Percentiles rank a stretch among this genome's conserved stretches.
These are phyloP conservation scores for Drusus annulatus DNA, from an alignment of 1,140 invertebrate species.

Conservation along the genomic window DNA sequence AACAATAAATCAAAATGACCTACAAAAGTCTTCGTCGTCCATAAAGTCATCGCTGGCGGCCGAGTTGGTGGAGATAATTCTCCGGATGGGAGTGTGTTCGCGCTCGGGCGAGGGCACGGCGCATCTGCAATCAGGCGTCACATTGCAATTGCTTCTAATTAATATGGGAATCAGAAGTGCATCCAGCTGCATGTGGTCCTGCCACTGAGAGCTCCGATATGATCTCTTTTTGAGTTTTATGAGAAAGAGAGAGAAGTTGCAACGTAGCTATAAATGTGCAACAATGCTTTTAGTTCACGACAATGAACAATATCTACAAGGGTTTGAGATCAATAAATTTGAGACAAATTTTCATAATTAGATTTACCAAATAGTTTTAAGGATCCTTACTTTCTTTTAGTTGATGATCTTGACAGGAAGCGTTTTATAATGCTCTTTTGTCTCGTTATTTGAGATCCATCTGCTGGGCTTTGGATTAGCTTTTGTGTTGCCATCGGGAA, in stretches of 20 bases:
- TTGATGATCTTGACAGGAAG: constrained; percentile 44
- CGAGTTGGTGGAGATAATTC: constrained; percentile 66
- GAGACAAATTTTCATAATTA: no score
- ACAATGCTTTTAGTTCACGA: no score
- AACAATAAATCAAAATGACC: constrained; percentile 50
- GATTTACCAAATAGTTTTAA: background rate
- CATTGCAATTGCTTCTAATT: background rate
- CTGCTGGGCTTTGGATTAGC: constrained; percentile 26
- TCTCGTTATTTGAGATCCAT: constrained; percentile 33
- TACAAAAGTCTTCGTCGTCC: constrained; percentile 65
- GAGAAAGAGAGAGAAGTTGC: no score
- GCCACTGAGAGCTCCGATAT: no score
- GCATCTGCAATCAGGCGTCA: constrained; percentile 8
- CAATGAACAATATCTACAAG: no score
- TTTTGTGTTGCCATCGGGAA: constrained; percentile 49
- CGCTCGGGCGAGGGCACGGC: constrained; percentile 37
- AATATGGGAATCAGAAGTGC: background rate
- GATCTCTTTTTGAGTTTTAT: no score
- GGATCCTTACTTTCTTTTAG: constrained; percentile 43
- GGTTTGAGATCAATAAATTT: no score
- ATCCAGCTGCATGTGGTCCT: no score
- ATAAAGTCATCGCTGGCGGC: constrained; percentile 66
- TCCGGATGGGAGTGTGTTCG: constrained; percentile 59
- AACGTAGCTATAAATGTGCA: no score
- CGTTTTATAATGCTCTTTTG: constrained; percentile 51